Percentiles rank a stretch among this genome's conserved stretches.
Conservation (phyloP, 1,140 invertebrate genomes). For the Drusus annulatus region DNA sequence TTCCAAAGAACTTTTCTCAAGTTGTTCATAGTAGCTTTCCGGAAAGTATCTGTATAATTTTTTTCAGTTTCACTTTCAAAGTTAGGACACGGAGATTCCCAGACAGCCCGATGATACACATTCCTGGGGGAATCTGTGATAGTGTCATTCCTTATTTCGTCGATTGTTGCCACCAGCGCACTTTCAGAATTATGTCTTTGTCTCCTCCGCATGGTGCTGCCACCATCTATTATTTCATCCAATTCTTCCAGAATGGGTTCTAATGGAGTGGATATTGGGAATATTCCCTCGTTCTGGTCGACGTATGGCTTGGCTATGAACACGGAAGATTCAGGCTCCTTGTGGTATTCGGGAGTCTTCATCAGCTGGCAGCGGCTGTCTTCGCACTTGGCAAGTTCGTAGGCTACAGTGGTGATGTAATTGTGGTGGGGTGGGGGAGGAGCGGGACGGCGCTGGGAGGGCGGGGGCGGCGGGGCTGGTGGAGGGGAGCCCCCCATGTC, state of each 20-base stretch:
- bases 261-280: constrained; percentile 65
- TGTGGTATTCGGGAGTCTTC: constrained; percentile 50
- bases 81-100: constrained; percentile 67
- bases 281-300: constrained; percentile 73
- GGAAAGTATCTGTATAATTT: constrained; percentile 27
- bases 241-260: constrained; percentile 75
- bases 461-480: constrained; percentile 64
- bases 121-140: constrained; percentile 74
- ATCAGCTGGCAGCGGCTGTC: constrained; percentile 56
- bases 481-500: constrained; percentile 77
- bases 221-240: constrained; percentile 68
- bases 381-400: constrained; percentile 67
- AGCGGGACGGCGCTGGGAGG: constrained; percentile 66
- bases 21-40: constrained; percentile 50
- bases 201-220: constrained; percentile 64
- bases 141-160: constrained; percentile 75
- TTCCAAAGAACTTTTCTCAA: constrained; percentile 69
- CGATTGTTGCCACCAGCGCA: constrained; percentile 76
- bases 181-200: constrained; percentile 71
- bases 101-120: constrained; percentile 73
- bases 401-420: constrained; percentile 72
- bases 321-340: constrained; percentile 66
- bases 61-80: constrained; percentile 20
- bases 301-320: constrained; percentile 73
- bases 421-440: constrained; percentile 70